Percentiles rank a stretch among this genome's conserved stretches.
phyloP scores from a whole-genome alignment of 2,797 vertebrate species.

The Echiichthys vipera region DNA sequence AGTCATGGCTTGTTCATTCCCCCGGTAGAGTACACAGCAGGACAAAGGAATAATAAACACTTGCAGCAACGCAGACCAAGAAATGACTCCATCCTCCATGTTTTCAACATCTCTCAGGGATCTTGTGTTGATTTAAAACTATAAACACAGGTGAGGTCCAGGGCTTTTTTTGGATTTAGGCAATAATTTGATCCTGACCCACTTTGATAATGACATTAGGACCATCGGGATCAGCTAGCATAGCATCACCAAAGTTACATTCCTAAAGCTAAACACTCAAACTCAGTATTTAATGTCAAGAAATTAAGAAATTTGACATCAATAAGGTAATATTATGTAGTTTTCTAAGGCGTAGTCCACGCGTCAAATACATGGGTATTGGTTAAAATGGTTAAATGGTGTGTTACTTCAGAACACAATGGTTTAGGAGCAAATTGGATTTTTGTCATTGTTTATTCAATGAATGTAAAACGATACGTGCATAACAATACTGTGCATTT shows the following conservation, averaged over 20 bases:
- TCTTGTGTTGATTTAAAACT: slow-evolving; percentile 13
- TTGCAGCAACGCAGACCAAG: background rate
- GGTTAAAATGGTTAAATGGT: no score
- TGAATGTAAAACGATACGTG: no score
- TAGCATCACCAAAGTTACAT: background rate
- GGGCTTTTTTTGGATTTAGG: background rate
- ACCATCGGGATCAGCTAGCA: background rate
- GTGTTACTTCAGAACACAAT: no score
- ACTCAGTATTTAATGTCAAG: background rate
- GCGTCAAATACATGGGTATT: no score
- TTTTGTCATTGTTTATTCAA: no score
- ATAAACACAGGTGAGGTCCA: slow-evolving; percentile 13
- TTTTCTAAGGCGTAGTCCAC: no score
- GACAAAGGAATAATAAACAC: slow-evolving; percentile 63
- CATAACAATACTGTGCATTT: no score
- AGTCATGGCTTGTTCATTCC: slow-evolving; percentile 60
- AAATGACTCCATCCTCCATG: slow-evolving; percentile 7
- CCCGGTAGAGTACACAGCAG: slow-evolving; percentile 34
- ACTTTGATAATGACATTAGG: background rate
- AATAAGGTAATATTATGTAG: no score
- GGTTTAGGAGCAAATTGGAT: no score
- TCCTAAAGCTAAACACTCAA: no score
- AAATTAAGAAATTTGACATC: background rate
- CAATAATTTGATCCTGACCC: background rate
- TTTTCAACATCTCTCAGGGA: slow-evolving; percentile 37